A percentile compares a stretch with the other conserved stretches of the same genome.
Conservation (phyloP, 2,113 vertebrate species). For the Nicator chloris region DNA sequence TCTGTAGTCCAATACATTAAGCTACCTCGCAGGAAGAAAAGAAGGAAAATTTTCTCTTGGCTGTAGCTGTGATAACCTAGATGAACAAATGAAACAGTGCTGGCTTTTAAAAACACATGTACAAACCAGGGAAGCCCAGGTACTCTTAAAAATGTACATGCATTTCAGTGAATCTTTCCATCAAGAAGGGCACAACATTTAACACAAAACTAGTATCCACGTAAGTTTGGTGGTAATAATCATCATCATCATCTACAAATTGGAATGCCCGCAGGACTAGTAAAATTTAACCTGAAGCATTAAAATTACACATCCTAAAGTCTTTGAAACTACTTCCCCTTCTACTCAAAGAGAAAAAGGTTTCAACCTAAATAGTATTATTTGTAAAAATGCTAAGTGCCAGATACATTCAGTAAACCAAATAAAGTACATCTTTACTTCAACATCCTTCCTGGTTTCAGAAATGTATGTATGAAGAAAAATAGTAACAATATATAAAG, state of each 20-base stretch:
- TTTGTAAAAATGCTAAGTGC: background rate
- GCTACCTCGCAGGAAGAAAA: background rate
- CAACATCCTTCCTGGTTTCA: background rate
- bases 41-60: background rate
- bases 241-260: background rate
- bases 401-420: background rate
- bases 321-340: background rate
- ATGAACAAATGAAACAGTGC: background rate
- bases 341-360: background rate
- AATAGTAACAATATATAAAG: background rate
- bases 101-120: background rate
- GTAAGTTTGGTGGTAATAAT: background rate
- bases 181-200: background rate
- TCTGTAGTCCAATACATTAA: background rate
- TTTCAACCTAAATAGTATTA: background rate
- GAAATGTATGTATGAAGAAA: background rate
- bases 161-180: background rate
- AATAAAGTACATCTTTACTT: background rate
- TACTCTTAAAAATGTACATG: background rate
- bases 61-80: background rate
- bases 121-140: background rate
- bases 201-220: background rate
- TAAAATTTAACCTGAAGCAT: background rate
- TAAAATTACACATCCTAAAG: background rate
- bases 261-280: background rate